These are phyloP conservation scores for Chalcosyrphus nemorum DNA, from an alignment of 2,888 invertebrate species.

Conservation along the genomic window DNA sequence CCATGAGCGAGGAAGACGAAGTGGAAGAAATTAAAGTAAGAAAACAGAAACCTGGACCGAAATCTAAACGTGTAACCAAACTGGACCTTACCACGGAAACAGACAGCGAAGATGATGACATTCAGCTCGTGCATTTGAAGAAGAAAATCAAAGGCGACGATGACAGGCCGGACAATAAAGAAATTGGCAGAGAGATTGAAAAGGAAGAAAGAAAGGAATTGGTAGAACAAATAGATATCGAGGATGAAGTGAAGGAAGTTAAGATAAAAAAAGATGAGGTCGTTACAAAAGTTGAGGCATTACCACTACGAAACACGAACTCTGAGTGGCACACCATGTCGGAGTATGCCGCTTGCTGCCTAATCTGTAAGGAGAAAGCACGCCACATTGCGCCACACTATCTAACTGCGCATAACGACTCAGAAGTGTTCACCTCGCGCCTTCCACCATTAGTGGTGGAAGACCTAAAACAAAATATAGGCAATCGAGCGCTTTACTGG, in stretches of 20 bases:
- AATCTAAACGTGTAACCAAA: slow-evolving; percentile 45
- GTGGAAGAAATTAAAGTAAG: not conserved
- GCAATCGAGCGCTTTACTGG: slow-evolving; percentile 63
- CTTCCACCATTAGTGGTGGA: slow-evolving; percentile 76
- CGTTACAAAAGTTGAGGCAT: not conserved
- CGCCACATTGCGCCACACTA: slow-evolving; percentile 79
- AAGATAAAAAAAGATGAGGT: no score
- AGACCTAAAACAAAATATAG: slow-evolving; percentile 73
- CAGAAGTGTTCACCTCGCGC: slow-evolving; percentile 77
- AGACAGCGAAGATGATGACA: slow-evolving; percentile 34
- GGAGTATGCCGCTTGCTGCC: slow-evolving; percentile 74
- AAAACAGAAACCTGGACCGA: slow-evolving; percentile 50
- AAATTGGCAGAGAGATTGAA: no score
- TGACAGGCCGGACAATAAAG: not conserved
- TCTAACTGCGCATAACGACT: slow-evolving; percentile 74
- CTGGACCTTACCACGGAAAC: slow-evolving; percentile 3
- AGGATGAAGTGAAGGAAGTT: not conserved
- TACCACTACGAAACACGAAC: slow-evolving; percentile 69
- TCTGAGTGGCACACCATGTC: slow-evolving; percentile 78
- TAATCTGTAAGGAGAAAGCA: slow-evolving; percentile 75
- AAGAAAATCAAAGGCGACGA: slow-evolving; percentile 12
- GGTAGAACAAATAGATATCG: not conserved
- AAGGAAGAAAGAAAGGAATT: not conserved
- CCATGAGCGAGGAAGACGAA: not conserved
- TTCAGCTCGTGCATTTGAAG: slow-evolving; percentile 45